Conservation (phyloP, 2,113 vertebrate species). For the Paracanthobrama guichenoti region DNA sequence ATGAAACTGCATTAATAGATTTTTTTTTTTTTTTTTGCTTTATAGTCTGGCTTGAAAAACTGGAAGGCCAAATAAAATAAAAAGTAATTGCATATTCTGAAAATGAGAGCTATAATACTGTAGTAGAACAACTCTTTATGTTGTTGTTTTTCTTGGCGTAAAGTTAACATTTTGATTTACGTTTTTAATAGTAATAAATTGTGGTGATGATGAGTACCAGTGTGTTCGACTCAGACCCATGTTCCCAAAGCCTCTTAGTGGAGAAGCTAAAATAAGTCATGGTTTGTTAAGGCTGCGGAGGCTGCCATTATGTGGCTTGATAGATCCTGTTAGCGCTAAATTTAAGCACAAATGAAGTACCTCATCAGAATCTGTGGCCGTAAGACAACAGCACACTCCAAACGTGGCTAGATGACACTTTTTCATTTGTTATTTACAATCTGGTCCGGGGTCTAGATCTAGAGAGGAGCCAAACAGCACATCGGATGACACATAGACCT, state of each 20-base stretch:
- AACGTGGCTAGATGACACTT: slow-evolving; percentile 50
- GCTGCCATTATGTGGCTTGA: slow-evolving; percentile 72
- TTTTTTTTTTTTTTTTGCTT: slow-evolving; percentile 2
- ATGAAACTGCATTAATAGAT: slow-evolving; percentile 51
- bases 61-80: slow-evolving; percentile 62
- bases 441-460: slow-evolving; percentile 12
- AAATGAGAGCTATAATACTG: slow-evolving; percentile 50
- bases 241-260: slow-evolving; percentile 63
- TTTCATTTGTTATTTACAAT: slow-evolving; percentile 60
- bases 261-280: slow-evolving; percentile 70
- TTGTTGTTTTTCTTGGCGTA: slow-evolving; percentile 67
- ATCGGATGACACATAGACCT: not conserved
- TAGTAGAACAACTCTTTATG: slow-evolving; percentile 57
- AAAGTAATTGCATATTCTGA: slow-evolving; percentile 64
- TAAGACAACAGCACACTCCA: slow-evolving; percentile 54
- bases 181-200: slow-evolving; percentile 73
- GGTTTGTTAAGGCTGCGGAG: slow-evolving; percentile 73
- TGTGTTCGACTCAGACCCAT: slow-evolving; percentile 63
- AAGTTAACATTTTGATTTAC: slow-evolving; percentile 69
- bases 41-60: slow-evolving; percentile 45
- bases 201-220: slow-evolving; percentile 63
- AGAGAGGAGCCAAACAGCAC: slow-evolving; percentile 24
- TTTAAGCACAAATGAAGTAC: slow-evolving; percentile 68
- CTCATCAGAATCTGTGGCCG: slow-evolving; percentile 63
- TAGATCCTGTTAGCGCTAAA: slow-evolving; percentile 68